Evolutionary conservation across 2,113 vertebrate species (phyloP).

Genomic region (Ancistrus triradiatus): DNA sequence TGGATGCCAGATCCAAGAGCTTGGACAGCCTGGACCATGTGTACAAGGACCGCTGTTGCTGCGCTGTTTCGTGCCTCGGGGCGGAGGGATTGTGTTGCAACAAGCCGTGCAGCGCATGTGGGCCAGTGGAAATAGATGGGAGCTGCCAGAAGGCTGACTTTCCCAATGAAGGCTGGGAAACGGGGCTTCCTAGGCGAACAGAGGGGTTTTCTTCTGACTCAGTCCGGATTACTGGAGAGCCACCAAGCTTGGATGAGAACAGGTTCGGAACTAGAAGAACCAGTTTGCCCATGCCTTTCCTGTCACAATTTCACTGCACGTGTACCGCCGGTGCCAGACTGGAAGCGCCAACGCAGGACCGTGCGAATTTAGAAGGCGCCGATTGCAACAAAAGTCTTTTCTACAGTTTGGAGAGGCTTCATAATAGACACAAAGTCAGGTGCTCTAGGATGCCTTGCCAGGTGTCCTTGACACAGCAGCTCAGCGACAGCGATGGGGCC

Average conservation of each 20-base stretch:
- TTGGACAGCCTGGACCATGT: conserved; percentile 50
- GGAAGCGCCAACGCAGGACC: conserved; percentile 56
- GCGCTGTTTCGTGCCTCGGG: conserved; percentile 27
- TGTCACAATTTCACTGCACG: conserved; percentile 24
- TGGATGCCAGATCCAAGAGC: conserved; percentile 53
- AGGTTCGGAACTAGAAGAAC: conserved; percentile 34
- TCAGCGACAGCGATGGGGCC: conserved; percentile 49
- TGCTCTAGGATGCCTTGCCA: conserved; percentile 1
- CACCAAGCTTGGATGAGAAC: conserved; percentile 12
- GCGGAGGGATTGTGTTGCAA: conserved; percentile 48
- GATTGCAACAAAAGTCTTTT: conserved; percentile 60
- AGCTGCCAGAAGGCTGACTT: conserved; percentile 63
- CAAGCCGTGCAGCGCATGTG: conserved; percentile 59
- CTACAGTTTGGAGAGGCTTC: conserved; percentile 71
- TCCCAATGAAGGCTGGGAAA: conserved; percentile 60
- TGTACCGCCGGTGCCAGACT: conserved; percentile 45
- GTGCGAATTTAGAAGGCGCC: conserved; percentile 42
- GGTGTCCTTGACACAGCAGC: neutral
- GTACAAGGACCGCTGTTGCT: conserved; percentile 10
- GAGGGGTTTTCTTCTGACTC: conserved; percentile 52
- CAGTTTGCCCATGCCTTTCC: conserved; percentile 57
- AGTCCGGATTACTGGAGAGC: conserved; percentile 16
- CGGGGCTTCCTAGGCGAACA: conserved; percentile 38
- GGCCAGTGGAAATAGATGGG: conserved; percentile 51
- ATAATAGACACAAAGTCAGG: conserved; percentile 51